Evolutionary conservation across 35 echinoderm and acorn worm genomes (phyloP).

Genomic region (Hemicentrotus pulcherrimus): DNA sequence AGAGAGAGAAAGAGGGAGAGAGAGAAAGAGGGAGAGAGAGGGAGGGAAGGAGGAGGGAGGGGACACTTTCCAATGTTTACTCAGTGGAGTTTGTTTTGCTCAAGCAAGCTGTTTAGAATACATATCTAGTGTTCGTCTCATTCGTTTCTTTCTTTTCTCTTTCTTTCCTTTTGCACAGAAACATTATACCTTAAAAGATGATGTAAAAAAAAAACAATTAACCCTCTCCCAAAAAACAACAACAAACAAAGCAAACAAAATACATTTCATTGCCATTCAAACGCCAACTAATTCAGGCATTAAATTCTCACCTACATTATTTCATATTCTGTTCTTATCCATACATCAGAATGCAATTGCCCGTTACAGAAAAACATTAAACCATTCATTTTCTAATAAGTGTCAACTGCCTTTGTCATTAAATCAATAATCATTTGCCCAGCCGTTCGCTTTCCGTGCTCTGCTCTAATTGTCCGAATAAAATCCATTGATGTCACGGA

Average conservation of each 20-base stretch:
- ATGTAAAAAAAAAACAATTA: no score
- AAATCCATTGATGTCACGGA: neutral
- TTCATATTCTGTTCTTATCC: neutral
- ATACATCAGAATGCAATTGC: neutral
- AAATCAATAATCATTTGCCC: neutral
- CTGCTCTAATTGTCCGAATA: neutral
- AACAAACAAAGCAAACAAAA: no score
- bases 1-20: neutral
- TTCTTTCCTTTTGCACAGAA: no score
- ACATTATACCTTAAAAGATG: no score
- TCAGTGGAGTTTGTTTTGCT: no score
- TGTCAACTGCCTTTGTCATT: neutral
- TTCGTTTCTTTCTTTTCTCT: no score
- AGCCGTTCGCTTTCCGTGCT: neutral
- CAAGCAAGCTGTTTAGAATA: no score
- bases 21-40: neutral
- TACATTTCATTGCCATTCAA: no score
- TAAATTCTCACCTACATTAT: neutral
- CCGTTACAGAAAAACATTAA: neutral
- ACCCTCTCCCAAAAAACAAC: no score
- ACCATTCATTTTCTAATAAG: neutral
- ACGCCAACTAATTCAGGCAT: no score
- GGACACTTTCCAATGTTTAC: no score
- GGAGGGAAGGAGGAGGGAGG: neutral
- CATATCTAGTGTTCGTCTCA: no score